Percentiles rank a stretch among this genome's conserved stretches.
Evolutionary conservation across 2,888 invertebrate genomes (phyloP).

Genomic region (Callimorpha dominula): DNA sequence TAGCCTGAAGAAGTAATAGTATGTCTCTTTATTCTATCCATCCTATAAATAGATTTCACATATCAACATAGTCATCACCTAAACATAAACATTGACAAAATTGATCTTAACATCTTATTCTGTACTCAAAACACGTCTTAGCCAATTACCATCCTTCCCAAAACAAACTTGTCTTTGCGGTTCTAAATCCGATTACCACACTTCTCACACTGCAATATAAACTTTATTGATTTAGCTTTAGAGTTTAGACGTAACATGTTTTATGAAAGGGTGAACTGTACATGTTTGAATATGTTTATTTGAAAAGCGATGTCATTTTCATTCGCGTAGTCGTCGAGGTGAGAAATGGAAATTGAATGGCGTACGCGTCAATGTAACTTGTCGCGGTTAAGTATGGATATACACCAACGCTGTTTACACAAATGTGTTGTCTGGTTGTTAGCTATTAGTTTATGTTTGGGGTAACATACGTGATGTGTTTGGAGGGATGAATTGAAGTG

Average conservation of each 20-base stretch:
- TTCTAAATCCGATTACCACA: conserved; percentile 6
- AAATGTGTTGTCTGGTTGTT: conserved; percentile 5
- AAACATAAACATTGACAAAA: not conserved
- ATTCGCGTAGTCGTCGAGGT: conserved; percentile 43
- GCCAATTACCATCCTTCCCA: conserved; percentile 33
- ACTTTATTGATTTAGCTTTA: conserved; percentile 16
- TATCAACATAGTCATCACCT: not conserved
- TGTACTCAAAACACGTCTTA: conserved; percentile 30
- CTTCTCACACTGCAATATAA: conserved; percentile 13
- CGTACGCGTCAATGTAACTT: conserved; percentile 38
- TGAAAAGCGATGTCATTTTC: conserved; percentile 54
- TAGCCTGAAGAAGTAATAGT: not conserved
- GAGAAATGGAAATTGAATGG: conserved; percentile 57
- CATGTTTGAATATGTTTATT: conserved; percentile 36
- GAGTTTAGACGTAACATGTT: not conserved
- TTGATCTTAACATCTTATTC: not conserved
- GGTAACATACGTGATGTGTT: not conserved
- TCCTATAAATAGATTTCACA: not conserved
- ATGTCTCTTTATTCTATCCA: not conserved
- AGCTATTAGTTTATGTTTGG: not conserved
- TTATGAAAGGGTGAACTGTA: conserved; percentile 3
- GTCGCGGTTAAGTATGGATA: conserved; percentile 26
- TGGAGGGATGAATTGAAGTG: not conserved
- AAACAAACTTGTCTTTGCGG: conserved; percentile 24
- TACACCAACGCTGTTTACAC: not conserved